Evolutionary conservation across 2,888 invertebrate genomes (phyloP).

Genomic region (Acanthosepion pharaonis): DNA sequence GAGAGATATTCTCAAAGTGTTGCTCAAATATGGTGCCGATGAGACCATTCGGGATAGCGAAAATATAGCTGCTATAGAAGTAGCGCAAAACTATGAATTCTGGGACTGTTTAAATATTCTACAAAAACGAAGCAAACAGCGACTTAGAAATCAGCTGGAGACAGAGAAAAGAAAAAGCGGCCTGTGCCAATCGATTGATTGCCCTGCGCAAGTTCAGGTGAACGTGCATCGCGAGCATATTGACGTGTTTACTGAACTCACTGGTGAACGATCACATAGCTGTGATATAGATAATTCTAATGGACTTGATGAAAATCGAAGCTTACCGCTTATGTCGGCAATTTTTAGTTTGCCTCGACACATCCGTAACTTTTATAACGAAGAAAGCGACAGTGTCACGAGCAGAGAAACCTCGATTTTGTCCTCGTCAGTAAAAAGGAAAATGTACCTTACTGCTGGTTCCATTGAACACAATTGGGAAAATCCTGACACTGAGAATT

Average conservation of each 20-base stretch:
- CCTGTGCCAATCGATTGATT: neutral
- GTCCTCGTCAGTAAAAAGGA: neutral
- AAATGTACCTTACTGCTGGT: neutral
- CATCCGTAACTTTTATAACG: too few species aligned
- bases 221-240: neutral
- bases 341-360: neutral
- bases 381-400: neutral
- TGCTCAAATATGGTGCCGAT: constrained; percentile 8
- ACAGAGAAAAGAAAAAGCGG: neutral
- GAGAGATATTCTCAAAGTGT: neutral
- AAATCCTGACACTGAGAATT: too few species aligned
- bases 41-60: neutral
- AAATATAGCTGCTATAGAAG: neutral
- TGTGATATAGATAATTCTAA: neutral
- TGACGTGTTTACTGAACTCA: neutral
- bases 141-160: neutral
- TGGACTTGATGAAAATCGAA: neutral
- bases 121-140: neutral
- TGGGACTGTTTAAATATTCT: constrained; percentile 37
- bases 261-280: neutral
- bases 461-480: neutral
- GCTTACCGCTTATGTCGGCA: neutral
- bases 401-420: neutral
- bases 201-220: neutral
- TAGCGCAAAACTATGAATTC: neutral